Base-by-base conservation (phyloP, 2,113 vertebrate genomes). In the Camelus bactrianus region DNA sequence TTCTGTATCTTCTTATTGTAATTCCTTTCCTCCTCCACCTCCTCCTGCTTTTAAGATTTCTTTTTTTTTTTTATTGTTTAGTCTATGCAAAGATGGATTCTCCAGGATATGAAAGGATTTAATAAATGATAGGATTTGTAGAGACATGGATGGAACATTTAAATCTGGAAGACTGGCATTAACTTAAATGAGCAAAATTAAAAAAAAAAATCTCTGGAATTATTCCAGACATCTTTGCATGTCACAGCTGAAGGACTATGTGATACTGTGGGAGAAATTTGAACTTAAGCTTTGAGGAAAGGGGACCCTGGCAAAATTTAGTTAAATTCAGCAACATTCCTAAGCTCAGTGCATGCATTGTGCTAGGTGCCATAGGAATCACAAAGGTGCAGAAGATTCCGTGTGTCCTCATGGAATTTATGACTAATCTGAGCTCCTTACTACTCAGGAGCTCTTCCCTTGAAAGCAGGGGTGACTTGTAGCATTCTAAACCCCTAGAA, bases 1-100 rank as follows among this genome's bases (percentile, higher is more conserved):
- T 95, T 97, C 85, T 94, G 24, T 85, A 96, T 96, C 60, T 96
- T 26, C 26, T 58, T 94, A 82, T 89, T 93, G 6, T 93, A 91
- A 94, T 96, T 94, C 20, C 89, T 15, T 88, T 70, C 54, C 10
- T 87, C 35, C 22, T 80, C 38, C 73, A 48, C 15, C 30, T 76
- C 22, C 48, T 92, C 26, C 46, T 81, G 20, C 46, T 95, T 95
- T 92, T 92, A 80, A 88, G 9, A 15, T 93, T 95, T 67, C 64
- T 35, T 60, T 76, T 72, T 94, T 75, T 79, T 73, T 92, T 89
- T 96, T 93, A 82, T 89, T 93, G 58, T 88, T 35, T 75, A 58
- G 19, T 69, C 16, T 80, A 13, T 77, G 10, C 19, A 67, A 87
- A 92, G 32, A 93, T 93, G 77, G 52, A 62, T 32, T 95, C 50